These are phyloP conservation scores for Spatulosminthurus flaviceps DNA, from an alignment of 2,888 invertebrate genomes.

Conservation along the genomic window DNA sequence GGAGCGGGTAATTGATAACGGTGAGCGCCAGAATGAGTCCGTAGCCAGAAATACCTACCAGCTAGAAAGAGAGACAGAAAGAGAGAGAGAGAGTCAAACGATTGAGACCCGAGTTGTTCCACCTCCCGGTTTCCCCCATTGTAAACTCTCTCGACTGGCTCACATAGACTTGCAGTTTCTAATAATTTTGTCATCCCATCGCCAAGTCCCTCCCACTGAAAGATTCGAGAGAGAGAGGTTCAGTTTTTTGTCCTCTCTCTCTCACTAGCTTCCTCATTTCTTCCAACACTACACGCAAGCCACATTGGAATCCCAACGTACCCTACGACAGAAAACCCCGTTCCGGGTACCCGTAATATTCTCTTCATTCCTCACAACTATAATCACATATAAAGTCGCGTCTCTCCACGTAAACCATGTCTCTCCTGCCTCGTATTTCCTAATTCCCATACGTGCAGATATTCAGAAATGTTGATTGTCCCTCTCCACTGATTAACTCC, in stretches of 20 bases:
- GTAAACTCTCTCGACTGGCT: slow-evolving; percentile 27
- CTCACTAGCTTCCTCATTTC: slow-evolving; percentile 25
- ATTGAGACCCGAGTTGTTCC: slow-evolving; percentile 46
- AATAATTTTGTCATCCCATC: slow-evolving; percentile 43
- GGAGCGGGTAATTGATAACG: slow-evolving; percentile 58
- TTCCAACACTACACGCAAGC: background rate
- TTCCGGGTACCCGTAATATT: background rate
- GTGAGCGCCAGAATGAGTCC: slow-evolving; percentile 51
- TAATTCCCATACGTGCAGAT: background rate
- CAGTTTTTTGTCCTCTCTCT: slow-evolving; percentile 20
- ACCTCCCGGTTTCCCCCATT: slow-evolving; percentile 43
- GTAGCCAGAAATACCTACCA: slow-evolving; percentile 55
- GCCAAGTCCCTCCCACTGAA: slow-evolving; percentile 49
- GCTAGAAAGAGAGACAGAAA: slow-evolving; percentile 37
- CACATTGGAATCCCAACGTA: background rate
- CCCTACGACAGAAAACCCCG: background rate
- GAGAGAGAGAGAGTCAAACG: no score
- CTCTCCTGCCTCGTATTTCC: background rate
- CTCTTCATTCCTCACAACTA: background rate
- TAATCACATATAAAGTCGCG: background rate
- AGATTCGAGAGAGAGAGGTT: slow-evolving; percentile 15
- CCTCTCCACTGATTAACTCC: slow-evolving; percentile 32
- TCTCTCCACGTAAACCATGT: background rate
- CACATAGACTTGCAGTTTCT: slow-evolving; percentile 7
- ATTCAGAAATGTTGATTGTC: slow-evolving; percentile 6